Evolutionary conservation across 2,888 invertebrate species (phyloP).

Genomic region (Ophion ellenae): DNA sequence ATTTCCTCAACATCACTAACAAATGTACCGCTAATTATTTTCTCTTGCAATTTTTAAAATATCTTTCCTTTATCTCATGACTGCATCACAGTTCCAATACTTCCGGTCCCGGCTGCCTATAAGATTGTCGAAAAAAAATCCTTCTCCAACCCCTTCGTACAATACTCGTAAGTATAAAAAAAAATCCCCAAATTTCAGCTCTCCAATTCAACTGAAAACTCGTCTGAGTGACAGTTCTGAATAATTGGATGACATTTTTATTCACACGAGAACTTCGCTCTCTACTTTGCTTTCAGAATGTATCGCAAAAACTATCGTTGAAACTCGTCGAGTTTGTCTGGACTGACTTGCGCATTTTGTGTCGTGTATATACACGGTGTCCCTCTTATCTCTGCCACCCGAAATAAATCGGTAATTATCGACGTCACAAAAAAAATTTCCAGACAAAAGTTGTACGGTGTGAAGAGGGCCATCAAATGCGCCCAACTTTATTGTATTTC

Average conservation of each 20-base stretch:
- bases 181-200: not conserved
- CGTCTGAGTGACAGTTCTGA: not conserved
- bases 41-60: not conserved
- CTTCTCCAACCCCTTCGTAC: not conserved
- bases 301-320: too few species aligned
- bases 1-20: too few species aligned
- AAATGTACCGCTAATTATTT: too few species aligned
- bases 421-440: too few species aligned
- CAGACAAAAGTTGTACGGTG: too few species aligned
- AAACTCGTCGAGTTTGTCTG: not conserved
- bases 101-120: not conserved
- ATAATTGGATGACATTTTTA: not conserved
- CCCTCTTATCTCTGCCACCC: too few species aligned
- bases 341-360: not conserved
- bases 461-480: too few species aligned
- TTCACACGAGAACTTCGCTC: not conserved
- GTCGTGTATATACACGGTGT: not conserved
- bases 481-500: too few species aligned
- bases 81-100: not conserved
- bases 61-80: not conserved
- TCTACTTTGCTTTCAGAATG: too few species aligned
- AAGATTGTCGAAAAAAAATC: not conserved
- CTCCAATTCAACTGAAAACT: not conserved
- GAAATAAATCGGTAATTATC: too few species aligned
- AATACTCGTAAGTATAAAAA: not conserved